These are phyloP conservation scores for Gila robusta DNA, from an alignment of 2,797 vertebrate species.

Conservation along the genomic window DNA sequence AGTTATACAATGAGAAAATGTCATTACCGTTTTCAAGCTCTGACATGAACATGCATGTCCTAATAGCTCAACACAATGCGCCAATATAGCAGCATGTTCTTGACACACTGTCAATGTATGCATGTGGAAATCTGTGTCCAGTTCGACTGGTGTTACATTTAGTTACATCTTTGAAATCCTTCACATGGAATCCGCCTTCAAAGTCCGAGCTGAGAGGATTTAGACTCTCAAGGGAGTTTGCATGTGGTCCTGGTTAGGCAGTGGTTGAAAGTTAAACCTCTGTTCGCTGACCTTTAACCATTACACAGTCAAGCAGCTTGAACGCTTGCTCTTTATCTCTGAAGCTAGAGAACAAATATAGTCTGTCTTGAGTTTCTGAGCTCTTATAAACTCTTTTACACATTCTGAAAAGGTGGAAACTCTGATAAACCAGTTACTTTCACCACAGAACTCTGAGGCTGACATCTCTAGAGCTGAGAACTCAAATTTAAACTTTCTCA, in stretches of 20 bases:
- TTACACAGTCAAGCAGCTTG: conserved; percentile 21
- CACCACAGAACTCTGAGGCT: conserved; percentile 3
- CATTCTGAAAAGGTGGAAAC: not conserved
- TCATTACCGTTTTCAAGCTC: conserved; percentile 52
- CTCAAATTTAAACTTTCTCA: not conserved
- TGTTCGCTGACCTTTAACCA: conserved; percentile 47
- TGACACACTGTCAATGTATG: conserved; percentile 15
- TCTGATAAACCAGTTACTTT: conserved; percentile 19
- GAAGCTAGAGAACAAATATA: conserved; percentile 12
- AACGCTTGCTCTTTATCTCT: conserved; percentile 15
- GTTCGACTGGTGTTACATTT: conserved; percentile 46
- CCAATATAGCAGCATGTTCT: conserved; percentile 32
- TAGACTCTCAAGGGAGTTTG: conserved; percentile 52
- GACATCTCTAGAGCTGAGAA: conserved; percentile 8
- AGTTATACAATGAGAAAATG: conserved; percentile 56
- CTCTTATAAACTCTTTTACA: not conserved
- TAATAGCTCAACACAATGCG: conserved; percentile 36
- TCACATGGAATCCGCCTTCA: conserved; percentile 42
- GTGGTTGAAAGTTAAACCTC: conserved; percentile 33
- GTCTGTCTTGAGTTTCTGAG: conserved; percentile 12
- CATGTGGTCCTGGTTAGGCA: conserved; percentile 63
- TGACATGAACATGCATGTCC: conserved; percentile 39
- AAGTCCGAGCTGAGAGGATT: conserved; percentile 41
- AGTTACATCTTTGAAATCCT: conserved; percentile 48
- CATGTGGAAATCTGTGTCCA: conserved; percentile 32